Evolutionary conservation across 2,888 invertebrate species (phyloP), one percentile per base, ranked within the genome.

Genomic region (Limnephilus lunatus): DNA sequence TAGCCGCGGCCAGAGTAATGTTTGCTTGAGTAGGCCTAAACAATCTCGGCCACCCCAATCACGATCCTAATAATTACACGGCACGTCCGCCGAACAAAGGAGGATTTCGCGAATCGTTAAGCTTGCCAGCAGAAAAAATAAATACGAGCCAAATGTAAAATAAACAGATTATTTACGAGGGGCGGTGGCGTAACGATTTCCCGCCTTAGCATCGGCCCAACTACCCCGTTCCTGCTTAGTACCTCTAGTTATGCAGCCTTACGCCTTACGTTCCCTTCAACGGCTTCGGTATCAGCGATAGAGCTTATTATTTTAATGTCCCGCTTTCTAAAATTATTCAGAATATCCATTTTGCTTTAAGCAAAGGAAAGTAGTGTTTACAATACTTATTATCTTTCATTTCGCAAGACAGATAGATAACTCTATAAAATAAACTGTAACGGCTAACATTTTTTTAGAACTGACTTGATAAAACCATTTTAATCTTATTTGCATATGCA

Each of bases 91-190:
- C 81, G 31, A 89, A 89, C 92, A 92, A 92, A 93, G 89, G 30
- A 85, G 39, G 90, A 90, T 93, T 93, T 93, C 90, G 93, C 92
- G 92, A 91, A 92, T 93, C 92, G 89, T 93, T 93, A 92, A 89
- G 91, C 90, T 68, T 87, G 35, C 90, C 92, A 83, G 88, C 81
- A 89, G 91, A 91, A 92, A 92, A 93, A 93, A 91, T 91, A 93
- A 93, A 92, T 87, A 91, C 86, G 82, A 83, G 53, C 48, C 82
- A 48, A 92, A 93, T 92, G 93, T 91, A 93, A 93, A 93, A 91
- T 91, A 93, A 93, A 93, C 93, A 93, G 91, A 93, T 93, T 93
- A 92, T 92, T 92, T 87, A 92, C 92, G 90, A 88, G 90, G 90
- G 85, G 48, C 85, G 91, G 30, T 81, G 81, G 81, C 82, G 83